Evolutionary conservation across 2,113 vertebrate species (phyloP), one percentile per base, ranked within the genome.

Genomic region (Sylvilagus bachmani): DNA sequence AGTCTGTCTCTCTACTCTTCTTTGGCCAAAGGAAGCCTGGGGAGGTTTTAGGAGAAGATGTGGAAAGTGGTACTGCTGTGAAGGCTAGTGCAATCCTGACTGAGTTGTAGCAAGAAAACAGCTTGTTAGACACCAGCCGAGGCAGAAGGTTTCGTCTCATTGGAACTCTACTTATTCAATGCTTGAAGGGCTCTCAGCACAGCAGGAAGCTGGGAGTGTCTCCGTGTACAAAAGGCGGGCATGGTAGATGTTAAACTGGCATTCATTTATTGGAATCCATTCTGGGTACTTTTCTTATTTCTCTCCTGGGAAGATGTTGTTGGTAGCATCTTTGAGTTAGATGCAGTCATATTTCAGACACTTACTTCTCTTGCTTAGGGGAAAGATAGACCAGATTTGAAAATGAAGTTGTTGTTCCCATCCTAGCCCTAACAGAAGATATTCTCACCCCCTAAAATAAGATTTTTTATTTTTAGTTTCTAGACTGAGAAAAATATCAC

Each of bases 81-180:
- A 97, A 97, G 95, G 96, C 79, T 96, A 96, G 96, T 98, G 97
- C 97, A 98, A 97, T 96, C 95, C 98, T 98, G 94, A 70, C 97
- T 98, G 98, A 98, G 97, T 95, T 97, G 97, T 94, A 96, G 97
- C 95, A 96, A 97, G 97, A 97, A 98, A 98, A 97, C 97, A 98
- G 97, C 97, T 97, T 98, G 98, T 98, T 98, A 98, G 98, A 98
- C 97, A 97, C 98, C 98, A 97, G 97, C 97, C 86, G 97, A 98
- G 98, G 97, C 98, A 98, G 98, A 98, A 98, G 97, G 97, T 96
- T 98, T 98, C 81, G 83, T 98, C 98, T 98, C 95, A 86, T 98
- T 97, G 98, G 97, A 98, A 92, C 97, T 96, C 96, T 86, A 81
- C 96, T 98, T 98, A 97, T 95, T 98, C 98, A 91, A 95, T 90